phyloP scores from a whole-genome alignment of 2,113 vertebrate species.

The Petrocephalus microphthalmus region DNA sequence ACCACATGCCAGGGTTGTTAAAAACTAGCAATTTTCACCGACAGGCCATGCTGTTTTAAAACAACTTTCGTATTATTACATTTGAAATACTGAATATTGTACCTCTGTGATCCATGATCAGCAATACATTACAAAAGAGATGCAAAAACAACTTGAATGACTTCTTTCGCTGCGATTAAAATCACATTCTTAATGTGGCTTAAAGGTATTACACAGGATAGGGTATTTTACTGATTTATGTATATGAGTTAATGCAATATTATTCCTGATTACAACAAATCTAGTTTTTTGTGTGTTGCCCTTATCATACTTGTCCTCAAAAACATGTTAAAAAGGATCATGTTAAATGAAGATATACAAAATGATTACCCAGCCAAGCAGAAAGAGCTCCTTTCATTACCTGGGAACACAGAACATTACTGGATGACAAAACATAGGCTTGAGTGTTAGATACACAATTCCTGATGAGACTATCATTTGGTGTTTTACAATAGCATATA shows the following conservation, averaged over 20 bases:
- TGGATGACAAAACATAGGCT: not conserved
- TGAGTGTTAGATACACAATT: not conserved
- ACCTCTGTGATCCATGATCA: too few species aligned
- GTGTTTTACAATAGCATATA: not conserved
- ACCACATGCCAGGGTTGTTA: not conserved
- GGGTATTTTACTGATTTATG: not conserved
- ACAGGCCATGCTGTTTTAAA: not conserved
- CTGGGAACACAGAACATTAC: not conserved
- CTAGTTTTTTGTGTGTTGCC: not conserved
- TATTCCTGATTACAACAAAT: not conserved
- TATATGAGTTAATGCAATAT: not conserved
- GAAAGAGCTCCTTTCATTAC: not conserved
- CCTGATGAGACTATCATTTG: not conserved
- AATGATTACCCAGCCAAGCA: not conserved
- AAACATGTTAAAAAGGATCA: not conserved
- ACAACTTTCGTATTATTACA: not conserved
- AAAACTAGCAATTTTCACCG: not conserved
- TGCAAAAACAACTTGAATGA: not conserved
- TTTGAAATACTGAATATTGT: too few species aligned
- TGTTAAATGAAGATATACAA: not conserved
- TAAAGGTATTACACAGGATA: not conserved
- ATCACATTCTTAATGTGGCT: not conserved
- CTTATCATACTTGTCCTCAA: not conserved
- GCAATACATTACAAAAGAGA: too few species aligned
- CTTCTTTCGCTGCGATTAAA: not conserved